Base-by-base conservation (phyloP, 2,113 vertebrate species). In the Orthonyx spaldingii region DNA sequence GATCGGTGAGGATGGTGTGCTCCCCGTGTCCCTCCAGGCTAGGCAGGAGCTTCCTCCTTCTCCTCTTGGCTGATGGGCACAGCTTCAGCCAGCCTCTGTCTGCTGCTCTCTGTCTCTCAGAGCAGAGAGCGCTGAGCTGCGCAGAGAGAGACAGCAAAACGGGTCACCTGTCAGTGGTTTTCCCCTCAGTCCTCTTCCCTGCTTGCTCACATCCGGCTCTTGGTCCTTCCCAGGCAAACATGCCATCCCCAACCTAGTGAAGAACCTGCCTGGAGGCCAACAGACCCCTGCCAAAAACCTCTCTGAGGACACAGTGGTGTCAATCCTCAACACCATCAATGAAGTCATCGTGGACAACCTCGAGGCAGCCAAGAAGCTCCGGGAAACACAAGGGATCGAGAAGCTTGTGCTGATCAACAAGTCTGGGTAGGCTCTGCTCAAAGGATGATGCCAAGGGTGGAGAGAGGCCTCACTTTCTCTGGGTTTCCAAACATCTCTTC, bases 391-490 rank as follows among this genome's bases (percentile, higher is more conserved):
- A 90, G 99, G 99, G 50, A 99, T 99, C 2, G 99, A 99, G 97
- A 99, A 99, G 79, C 96, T 99, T 78, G 99, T 99, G 92, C 98
- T 99, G 65, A 99, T 99, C 94, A 99, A 99, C 98, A 99, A 99
- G 75, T 98, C 99, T 24, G 98, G 98, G 99, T 99, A 86, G 93
- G 87, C 33, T 65, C 13, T 39, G 33, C 55, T 49, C 3, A 3
- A 61, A 44, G 49, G 42, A 16, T 21, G 44, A 8, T 24, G 3
- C 26, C 7, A 42, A n/a, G 32, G 46, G 3, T 50, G 11, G 60
- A 72, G 56, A 53, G 32, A 28, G 41, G 8, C 30, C 75, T 87
- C 33, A 23, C n/a, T 64, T 76, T 10, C 17, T 85, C 0, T 0
- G 0, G 4, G 18, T 82, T 71, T 66, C 26, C 21, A 50, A 72